These are phyloP conservation scores for Lepidochitona cinerea DNA, from an alignment of 2,888 invertebrate species.

Conservation along the genomic window DNA sequence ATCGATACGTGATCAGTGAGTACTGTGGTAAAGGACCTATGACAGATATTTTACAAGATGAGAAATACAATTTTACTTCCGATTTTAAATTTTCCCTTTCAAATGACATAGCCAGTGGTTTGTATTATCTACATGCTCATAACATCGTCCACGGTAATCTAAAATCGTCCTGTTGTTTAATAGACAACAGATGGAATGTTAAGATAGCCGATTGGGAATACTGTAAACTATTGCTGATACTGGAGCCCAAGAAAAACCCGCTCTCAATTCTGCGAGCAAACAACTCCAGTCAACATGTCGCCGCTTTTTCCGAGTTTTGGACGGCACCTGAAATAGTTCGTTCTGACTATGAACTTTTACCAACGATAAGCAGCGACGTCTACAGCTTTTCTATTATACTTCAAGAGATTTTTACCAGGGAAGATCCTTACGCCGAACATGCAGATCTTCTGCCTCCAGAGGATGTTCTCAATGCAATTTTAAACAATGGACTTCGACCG, in stretches of 20 bases:
- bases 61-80: conserved; percentile 50
- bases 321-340: conserved; percentile 57
- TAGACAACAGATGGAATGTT: conserved; percentile 64
- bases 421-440: conserved; percentile 56
- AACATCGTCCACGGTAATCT: conserved; percentile 62
- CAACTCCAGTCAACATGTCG: conserved; percentile 14
- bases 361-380: conserved; percentile 45
- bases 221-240: conserved; percentile 28
- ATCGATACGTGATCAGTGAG: conserved; percentile 51
- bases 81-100: conserved; percentile 58
- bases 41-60: conserved; percentile 55
- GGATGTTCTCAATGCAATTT: conserved; percentile 50
- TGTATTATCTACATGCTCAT: conserved; percentile 60
- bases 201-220: conserved; percentile 64
- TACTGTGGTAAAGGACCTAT: conserved; percentile 56
- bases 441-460: conserved; percentile 34
- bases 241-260: conserved; percentile 27
- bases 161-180: conserved; percentile 48
- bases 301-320: conserved; percentile 47
- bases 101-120: conserved; percentile 51
- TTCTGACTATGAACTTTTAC: conserved; percentile 34
- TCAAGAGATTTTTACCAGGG: conserved; percentile 58
- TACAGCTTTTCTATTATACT: conserved; percentile 63
- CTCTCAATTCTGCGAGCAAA: conserved; percentile 24
- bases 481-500: conserved; percentile 49